Evolutionary conservation across 2,797 vertebrate species (phyloP).

Genomic region (Manis pentadactyla): DNA sequence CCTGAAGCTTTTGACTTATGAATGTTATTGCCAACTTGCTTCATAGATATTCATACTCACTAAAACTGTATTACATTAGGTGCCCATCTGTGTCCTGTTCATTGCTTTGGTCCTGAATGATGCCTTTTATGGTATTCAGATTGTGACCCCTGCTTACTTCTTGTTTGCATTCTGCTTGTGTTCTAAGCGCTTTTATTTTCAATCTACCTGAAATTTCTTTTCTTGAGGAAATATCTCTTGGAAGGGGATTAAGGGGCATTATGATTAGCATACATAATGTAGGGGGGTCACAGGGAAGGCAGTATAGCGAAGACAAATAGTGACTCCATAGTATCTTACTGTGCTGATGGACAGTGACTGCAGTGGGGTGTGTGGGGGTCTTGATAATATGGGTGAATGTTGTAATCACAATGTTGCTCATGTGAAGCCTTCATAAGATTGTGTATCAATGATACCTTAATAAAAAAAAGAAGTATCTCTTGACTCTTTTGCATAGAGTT

Average conservation of each 20-base stretch:
- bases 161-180: neutral
- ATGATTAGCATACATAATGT: too few species aligned
- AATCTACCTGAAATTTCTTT: neutral
- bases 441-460: too few species aligned
- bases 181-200: neutral
- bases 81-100: neutral
- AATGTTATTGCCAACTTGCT: neutral
- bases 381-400: too few species aligned
- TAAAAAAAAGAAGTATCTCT: neutral
- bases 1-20: neutral
- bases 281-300: too few species aligned
- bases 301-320: too few species aligned
- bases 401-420: too few species aligned
- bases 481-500: neutral
- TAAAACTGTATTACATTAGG: neutral
- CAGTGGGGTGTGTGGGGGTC: too few species aligned
- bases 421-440: too few species aligned
- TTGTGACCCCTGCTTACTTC: neutral
- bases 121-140: neutral
- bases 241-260: too few species aligned
- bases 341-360: too few species aligned
- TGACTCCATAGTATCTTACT: too few species aligned
- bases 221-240: neutral
- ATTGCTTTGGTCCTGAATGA: conserved; percentile 25
- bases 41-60: neutral